Evolutionary conservation across 2,113 vertebrate species (phyloP), one percentile per base, ranked within the genome.

Genomic region (Tylochromis polylepis): DNA sequence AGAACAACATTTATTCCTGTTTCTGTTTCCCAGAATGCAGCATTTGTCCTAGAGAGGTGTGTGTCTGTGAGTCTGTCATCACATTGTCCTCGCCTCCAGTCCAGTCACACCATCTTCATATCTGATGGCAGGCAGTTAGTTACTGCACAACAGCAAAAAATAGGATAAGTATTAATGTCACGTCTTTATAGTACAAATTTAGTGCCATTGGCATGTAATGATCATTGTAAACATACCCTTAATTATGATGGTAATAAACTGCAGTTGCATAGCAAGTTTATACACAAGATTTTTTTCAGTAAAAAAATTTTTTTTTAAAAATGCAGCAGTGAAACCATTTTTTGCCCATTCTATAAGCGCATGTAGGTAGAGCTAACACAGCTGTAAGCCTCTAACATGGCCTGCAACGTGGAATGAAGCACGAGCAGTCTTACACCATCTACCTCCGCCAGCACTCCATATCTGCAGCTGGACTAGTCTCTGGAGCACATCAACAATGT

Each of bases 41-140:
- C 16, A 3, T 58, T 86, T 46, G 29, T 81, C 49, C 79, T n/a
- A 1, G 41, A 85, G 81, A 27, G 31, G 78, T 18, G 78, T 58
- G 70, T 88, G 88, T 92, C 86, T 91, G 55, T 58, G 22, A 58
- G 62, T 90, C 85, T 88, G 92, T 90, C 82, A 84, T 78, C 91
- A 89, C 31, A 67, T 31, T 43, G 84, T 78, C 82, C 84, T 80
- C 60, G 38, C 83, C 87, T 90, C 81, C 75, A 11, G 90, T 56
- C 87, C 84, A 88, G 81, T 86, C 84, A 82, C 84, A 20, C 43
- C 3, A 11, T 84, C 82, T 22, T 85, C 49, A 16, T 22, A 59
- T 82, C 53, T 38, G 62, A 79, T 29, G 7, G 24, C 60, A 49
- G 29, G 22, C 10, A 2, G 14, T 43, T 14, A 75, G 27, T 67